Percentiles rank a stretch among this genome's conserved stretches.
These are phyloP conservation scores for Python bivittatus DNA, from an alignment of 2,113 vertebrate species.

Conservation along the genomic window DNA sequence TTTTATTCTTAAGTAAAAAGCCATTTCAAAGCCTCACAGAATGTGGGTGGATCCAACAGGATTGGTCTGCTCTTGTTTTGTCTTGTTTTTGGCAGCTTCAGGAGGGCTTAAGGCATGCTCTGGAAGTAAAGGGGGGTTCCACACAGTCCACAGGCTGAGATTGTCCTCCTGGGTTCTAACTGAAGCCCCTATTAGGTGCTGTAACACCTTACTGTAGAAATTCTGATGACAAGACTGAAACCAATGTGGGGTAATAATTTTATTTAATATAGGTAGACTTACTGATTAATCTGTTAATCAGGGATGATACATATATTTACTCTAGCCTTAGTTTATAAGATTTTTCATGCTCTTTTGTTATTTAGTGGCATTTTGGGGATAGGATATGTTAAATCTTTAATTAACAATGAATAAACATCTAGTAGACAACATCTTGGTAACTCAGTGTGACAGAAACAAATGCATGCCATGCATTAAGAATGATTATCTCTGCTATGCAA, in stretches of 20 bases:
- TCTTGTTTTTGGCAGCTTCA: background rate
- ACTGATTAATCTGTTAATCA: background rate
- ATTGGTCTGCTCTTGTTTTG: background rate
- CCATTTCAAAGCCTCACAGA: background rate
- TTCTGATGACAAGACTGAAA: background rate
- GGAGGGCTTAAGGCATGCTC: background rate
- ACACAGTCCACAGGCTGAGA: background rate
- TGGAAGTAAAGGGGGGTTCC: background rate
- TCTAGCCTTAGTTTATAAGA: background rate
- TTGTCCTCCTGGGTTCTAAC: background rate
- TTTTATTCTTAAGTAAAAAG: background rate
- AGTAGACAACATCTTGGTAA: background rate
- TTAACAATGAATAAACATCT: background rate
- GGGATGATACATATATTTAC: background rate
- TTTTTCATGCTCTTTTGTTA: background rate
- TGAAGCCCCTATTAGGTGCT: background rate
- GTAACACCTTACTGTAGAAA: background rate
- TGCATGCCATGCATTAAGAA: background rate
- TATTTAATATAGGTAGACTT: background rate
- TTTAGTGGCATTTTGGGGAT: background rate
- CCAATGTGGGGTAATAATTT: background rate
- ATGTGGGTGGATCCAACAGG: background rate
- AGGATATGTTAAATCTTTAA: background rate
- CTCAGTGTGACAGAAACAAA: conserved; percentile 2
- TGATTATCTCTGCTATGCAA: conserved; percentile 6